Conservation (phyloP, 2,888 invertebrate genomes). For the Danaus chrysippus region DNA sequence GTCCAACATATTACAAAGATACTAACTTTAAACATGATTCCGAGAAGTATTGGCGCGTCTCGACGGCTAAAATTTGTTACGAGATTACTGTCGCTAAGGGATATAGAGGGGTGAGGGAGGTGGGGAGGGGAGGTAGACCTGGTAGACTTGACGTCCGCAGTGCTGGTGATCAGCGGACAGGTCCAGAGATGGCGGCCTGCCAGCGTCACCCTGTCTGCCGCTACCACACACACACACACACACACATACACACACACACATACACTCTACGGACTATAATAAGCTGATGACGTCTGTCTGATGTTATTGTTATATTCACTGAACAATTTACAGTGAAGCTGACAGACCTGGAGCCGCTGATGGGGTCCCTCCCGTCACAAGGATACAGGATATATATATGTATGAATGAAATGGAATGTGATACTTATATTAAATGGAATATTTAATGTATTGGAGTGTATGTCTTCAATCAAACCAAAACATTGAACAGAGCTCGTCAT, state of each 20-base stretch:
- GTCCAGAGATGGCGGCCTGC: constrained; percentile 27
- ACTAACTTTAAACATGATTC: constrained; percentile 39
- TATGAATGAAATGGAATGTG: too few species aligned
- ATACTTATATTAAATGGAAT: too few species aligned
- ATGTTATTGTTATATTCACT: background rate
- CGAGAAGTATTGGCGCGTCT: constrained; percentile 34
- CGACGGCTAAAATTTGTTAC: constrained; percentile 35
- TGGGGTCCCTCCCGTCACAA: too few species aligned
- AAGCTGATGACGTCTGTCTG: background rate
- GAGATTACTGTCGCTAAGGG: constrained; percentile 26
- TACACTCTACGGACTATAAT: constrained; percentile 9
- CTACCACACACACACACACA: constrained; percentile 7
- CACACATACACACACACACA: too few species aligned
- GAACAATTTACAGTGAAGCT: background rate
- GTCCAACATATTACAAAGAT: constrained; percentile 28
- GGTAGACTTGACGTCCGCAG: background rate
- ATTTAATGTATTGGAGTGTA: constrained; percentile 19
- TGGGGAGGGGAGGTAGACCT: constrained; percentile 4
- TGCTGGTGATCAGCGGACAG: constrained; percentile 28
- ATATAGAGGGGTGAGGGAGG: constrained; percentile 8
- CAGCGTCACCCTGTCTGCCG: constrained; percentile 39
- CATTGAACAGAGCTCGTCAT: background rate
- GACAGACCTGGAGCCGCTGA: background rate
- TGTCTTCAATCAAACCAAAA: constrained; percentile 18
- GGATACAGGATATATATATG: constrained; percentile 11